phyloP scores from a whole-genome alignment of 1,140 invertebrate genomes.

The Melitaea cinxia region DNA sequence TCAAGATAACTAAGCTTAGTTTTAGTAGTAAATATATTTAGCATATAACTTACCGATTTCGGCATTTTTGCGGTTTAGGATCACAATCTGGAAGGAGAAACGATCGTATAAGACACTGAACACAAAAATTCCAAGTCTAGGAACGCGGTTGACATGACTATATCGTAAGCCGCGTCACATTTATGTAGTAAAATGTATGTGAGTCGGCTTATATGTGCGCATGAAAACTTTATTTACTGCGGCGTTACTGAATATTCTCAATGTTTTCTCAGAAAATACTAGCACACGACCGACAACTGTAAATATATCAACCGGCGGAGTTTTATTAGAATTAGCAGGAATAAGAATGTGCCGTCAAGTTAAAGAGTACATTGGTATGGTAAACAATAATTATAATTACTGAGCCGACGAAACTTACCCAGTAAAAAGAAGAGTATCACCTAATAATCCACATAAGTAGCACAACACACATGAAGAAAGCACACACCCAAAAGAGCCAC shows the following conservation, averaged over 20 bases:
- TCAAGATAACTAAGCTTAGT: conserved; percentile 10
- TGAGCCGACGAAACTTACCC: conserved; percentile 62
- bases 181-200: conserved; percentile 51
- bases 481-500: conserved; percentile 80
- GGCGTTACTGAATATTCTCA: conserved; percentile 19
- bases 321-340: conserved; percentile 15
- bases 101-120: conserved; percentile 22
- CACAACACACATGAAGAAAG: conserved; percentile 80
- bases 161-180: conserved; percentile 53
- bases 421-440: conserved; percentile 77
- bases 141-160: conserved; percentile 45
- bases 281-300: conserved; percentile 49
- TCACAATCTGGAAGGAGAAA: conserved; percentile 73
- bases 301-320: conserved; percentile 66
- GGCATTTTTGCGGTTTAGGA: conserved; percentile 75
- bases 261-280: conserved; percentile 57
- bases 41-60: conserved; percentile 73
- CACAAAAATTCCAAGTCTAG: conserved; percentile 44
- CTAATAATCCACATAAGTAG: conserved; percentile 81
- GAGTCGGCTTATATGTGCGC: conserved; percentile 32
- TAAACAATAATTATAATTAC: conserved; percentile 13
- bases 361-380: conserved; percentile 6
- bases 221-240: conserved; percentile 18
- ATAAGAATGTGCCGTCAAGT: conserved; percentile 14
- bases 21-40: conserved; percentile 19